phyloP scores from a whole-genome alignment of 35 echinoderm and acorn worm genomes.

The Ptychodera flava region DNA sequence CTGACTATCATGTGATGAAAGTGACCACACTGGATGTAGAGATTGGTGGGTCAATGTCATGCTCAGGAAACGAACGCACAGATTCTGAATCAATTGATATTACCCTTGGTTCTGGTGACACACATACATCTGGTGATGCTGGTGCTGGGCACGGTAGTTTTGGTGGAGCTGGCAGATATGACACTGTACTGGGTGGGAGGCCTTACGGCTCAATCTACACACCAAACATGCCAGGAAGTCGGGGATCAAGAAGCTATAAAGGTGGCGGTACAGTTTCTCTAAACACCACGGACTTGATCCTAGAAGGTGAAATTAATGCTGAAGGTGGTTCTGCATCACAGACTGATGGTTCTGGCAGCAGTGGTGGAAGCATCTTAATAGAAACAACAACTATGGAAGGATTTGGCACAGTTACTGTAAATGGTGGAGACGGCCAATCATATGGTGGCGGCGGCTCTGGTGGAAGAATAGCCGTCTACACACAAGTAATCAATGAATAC shows the following conservation, averaged over 20 bases:
- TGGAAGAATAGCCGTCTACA: constrained; percentile 81
- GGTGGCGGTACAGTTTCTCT: constrained; percentile 50
- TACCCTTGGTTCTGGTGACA: constrained; percentile 30
- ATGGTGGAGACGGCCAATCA: constrained; percentile 52
- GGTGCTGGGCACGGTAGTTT: constrained; percentile 82
- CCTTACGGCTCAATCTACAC: constrained; percentile 75
- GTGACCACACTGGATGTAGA: constrained; percentile 49
- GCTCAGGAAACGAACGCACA: constrained; percentile 28
- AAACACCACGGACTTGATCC: constrained; percentile 32
- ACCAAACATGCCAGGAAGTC: constrained; percentile 64
- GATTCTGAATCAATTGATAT: constrained; percentile 46
- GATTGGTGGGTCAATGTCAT: constrained; percentile 45
- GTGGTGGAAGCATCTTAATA: constrained; percentile 69
- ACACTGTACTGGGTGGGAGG: constrained; percentile 21
- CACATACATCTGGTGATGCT: constrained; percentile 14
- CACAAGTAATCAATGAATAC: constrained; percentile 49
- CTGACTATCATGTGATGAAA: constrained; percentile 51
- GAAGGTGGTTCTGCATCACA: constrained; percentile 15
- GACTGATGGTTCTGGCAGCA: constrained; percentile 39
- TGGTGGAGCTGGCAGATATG: constrained; percentile 46
- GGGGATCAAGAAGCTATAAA: constrained; percentile 4
- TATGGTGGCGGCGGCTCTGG: constrained; percentile 67
- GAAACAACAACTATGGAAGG: constrained; percentile 41
- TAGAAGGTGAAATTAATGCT: constrained; percentile 66
- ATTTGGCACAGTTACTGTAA: constrained; percentile 41